Conservation (phyloP, 2,113 vertebrate genomes). For the Mus spicilegus region DNA sequence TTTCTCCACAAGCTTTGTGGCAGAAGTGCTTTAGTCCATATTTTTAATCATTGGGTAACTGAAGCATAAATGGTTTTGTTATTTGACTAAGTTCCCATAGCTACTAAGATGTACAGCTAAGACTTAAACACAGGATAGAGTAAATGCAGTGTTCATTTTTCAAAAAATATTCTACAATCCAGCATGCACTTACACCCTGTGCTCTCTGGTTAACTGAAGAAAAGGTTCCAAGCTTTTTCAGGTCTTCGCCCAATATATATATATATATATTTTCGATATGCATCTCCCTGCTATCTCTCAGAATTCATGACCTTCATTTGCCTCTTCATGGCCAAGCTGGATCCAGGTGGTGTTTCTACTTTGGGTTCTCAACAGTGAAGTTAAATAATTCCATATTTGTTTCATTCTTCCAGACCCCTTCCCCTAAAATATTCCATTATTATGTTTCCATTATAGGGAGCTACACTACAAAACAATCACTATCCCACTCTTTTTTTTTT, state of each 20-base stretch:
- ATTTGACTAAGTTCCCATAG: neutral
- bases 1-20: neutral
- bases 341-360: neutral
- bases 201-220: neutral
- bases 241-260: neutral
- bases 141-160: neutral
- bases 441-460: neutral
- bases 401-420: neutral
- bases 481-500: neutral
- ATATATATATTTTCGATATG: neutral
- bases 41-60: neutral
- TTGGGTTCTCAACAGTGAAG: neutral
- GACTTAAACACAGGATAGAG: neutral
- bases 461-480: neutral
- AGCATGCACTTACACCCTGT: neutral
- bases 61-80: neutral
- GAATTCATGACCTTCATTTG: neutral
- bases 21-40: neutral
- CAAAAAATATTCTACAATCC: neutral
- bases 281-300: neutral
- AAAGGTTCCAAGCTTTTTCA: neutral
- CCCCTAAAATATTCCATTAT: neutral
- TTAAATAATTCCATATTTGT: neutral
- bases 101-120: neutral
- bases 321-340: neutral